Conservation (phyloP, 2,113 vertebrate species). For the Puffinus mauretanicus region DNA sequence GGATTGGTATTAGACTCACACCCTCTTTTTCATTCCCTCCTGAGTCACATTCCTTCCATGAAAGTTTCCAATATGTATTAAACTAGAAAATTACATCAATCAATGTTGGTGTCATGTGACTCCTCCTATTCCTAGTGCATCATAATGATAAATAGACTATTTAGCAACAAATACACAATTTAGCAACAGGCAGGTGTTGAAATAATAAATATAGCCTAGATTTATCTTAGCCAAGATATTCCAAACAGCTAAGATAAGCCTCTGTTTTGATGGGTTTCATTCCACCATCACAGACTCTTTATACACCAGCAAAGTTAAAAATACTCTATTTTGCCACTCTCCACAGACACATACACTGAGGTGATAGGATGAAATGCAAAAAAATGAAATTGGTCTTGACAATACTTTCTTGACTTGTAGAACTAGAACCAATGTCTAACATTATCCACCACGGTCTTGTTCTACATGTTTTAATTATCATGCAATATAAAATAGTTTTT, state of each 20-base stretch:
- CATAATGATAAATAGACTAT: background rate
- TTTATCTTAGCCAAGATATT: background rate
- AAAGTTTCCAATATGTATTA: background rate
- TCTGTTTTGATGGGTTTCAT: background rate
- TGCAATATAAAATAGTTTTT: background rate
- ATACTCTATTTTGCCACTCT: background rate
- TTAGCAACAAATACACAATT: background rate
- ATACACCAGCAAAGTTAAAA: background rate
- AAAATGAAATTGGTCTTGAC: background rate
- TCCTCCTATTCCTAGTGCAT: background rate
- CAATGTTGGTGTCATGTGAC: background rate
- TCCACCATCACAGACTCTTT: background rate
- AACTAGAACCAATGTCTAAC: background rate
- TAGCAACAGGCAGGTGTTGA: background rate
- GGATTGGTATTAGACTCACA: background rate
- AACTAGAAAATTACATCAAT: background rate
- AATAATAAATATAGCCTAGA: background rate
- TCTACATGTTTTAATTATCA: background rate
- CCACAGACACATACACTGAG: background rate
- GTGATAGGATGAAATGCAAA: background rate
- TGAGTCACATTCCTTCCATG: background rate
- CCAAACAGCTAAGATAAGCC: background rate
- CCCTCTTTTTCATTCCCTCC: background rate
- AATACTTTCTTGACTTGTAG: background rate
- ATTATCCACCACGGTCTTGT: background rate